Evolutionary conservation across 2,113 vertebrate species (phyloP).

Genomic region (Hippocampus abdominalis): DNA sequence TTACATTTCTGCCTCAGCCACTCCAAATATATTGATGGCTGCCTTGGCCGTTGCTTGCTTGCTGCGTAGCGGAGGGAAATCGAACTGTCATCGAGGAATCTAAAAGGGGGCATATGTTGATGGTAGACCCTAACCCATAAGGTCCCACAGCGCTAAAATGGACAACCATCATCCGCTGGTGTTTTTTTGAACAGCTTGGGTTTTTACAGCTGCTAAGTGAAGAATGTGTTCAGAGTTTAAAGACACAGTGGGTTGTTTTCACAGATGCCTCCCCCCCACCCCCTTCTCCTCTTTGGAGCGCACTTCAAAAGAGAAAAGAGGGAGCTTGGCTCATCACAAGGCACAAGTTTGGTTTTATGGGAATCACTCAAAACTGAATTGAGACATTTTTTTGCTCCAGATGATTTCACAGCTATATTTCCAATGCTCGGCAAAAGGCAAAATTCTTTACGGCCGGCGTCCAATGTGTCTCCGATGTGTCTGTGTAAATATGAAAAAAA

Average conservation of each 20-base stretch:
- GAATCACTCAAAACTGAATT: slow-evolving; percentile 64
- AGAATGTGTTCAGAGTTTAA: slow-evolving; percentile 86
- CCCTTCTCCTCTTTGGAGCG: slow-evolving; percentile 44
- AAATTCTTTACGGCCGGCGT: background rate
- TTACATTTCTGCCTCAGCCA: slow-evolving; percentile 1
- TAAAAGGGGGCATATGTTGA: slow-evolving; percentile 49
- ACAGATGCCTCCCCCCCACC: slow-evolving; percentile 83
- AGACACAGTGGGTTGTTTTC: slow-evolving; percentile 87
- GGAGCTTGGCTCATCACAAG: slow-evolving; percentile 62
- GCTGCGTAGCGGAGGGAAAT: slow-evolving; percentile 13
- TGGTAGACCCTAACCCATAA: slow-evolving; percentile 31
- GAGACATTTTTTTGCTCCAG: slow-evolving; percentile 13
- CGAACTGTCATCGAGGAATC: slow-evolving; percentile 38
- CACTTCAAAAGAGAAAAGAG: slow-evolving; percentile 80
- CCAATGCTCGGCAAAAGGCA: background rate
- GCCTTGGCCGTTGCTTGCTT: slow-evolving; percentile 20
- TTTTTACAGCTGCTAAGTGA: slow-evolving; percentile 85
- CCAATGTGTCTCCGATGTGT: slow-evolving; percentile 2
- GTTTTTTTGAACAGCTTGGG: slow-evolving; percentile 62
- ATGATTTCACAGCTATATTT: background rate
- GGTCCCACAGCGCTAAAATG: slow-evolving; percentile 44
- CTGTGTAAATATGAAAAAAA: background rate
- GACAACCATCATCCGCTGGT: slow-evolving; percentile 51
- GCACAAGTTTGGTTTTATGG: slow-evolving; percentile 60
- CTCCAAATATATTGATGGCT: slow-evolving; percentile 16